Evolutionary conservation across 2,797 vertebrate genomes (phyloP), one percentile per base, ranked within the genome.

Genomic region (Enteromius argenteus): DNA sequence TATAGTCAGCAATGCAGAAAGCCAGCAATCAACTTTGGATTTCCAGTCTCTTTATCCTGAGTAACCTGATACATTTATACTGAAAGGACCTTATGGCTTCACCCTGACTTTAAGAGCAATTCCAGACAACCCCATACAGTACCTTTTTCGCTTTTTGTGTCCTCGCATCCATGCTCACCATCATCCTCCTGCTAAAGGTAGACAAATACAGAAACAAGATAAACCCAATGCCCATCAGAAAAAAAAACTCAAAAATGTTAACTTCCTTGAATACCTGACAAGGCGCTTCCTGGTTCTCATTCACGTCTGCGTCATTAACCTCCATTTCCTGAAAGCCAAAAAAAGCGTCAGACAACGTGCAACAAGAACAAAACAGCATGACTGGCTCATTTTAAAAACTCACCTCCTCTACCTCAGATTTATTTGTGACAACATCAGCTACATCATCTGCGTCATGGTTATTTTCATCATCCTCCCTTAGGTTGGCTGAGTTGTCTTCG

Each of bases 11-110:
- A 78, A 81, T 35, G 74, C 93, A 96, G 95, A 96, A 93, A 94
- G 95, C 89, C 97, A 97, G 96, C 96, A 97, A 97, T 95, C 94
- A 86, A 94, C 93, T 94, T 95, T 92, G 96, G 95, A 93, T 96
- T 98, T 98, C 97, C 98, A 99, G 98, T 99, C 98, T 98, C 98
- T 96, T 96, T 86, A 80, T 93, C 91, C 85, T 92, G 90, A 89
- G 92, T 88, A 89, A 91, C 91, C 86, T 90, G 91, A 87, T 53
- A 89, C 83, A 88, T 87, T 91, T 89, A 90, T 89, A 68, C 91
- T 90, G 91, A 88, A 17, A 89, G 90, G 90, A 92, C 87, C 86
- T 92, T 89, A 92, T 89, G 58, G 67, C 74, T 71, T 82, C 86
- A 91, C 91, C 83, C 76, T 90, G 88, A 82, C 82, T 67, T 85